phyloP scores from a whole-genome alignment of 2,113 vertebrate species.

The Salvelinus namaycush region DNA sequence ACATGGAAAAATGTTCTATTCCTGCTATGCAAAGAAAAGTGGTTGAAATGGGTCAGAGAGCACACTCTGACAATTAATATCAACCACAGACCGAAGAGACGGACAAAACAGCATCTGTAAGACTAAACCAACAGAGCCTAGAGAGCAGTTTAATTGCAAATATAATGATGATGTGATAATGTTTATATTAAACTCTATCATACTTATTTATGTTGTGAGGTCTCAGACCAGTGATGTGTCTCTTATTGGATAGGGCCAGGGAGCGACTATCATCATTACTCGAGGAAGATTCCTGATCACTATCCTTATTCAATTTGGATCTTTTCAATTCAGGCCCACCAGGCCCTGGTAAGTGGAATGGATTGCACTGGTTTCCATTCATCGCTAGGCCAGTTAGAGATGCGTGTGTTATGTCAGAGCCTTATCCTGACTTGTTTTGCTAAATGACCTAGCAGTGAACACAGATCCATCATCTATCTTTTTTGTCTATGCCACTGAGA shows the following conservation, averaged over 20 bases:
- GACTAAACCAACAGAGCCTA: conserved; percentile 7
- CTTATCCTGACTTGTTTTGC: background rate
- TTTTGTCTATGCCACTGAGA: background rate
- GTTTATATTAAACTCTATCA: conserved; percentile 15
- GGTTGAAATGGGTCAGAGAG: background rate
- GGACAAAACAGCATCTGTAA: conserved; percentile 6
- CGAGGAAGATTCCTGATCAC: conserved; percentile 10
- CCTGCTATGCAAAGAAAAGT: background rate
- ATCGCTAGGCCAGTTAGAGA: conserved; percentile 10
- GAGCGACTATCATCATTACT: conserved; percentile 8
- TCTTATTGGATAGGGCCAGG: conserved; percentile 32
- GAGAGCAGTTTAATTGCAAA: conserved; percentile 4
- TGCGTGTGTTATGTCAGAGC: background rate
- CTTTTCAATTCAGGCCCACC: too few species aligned
- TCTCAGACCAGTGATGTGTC: conserved; percentile 22
- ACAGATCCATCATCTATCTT: background rate
- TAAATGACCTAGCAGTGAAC: background rate
- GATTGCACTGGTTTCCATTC: background rate
- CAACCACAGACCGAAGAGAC: background rate
- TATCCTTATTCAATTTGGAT: conserved; percentile 43
- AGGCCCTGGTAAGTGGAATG: conserved; percentile 6
- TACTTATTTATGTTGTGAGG: conserved; percentile 34
- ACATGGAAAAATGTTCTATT: background rate
- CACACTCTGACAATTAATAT: conserved; percentile 9
- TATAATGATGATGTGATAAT: conserved; percentile 25